These are phyloP conservation scores for Caradrina clavipalpis DNA, from an alignment of 2,888 invertebrate species.

Conservation along the genomic window DNA sequence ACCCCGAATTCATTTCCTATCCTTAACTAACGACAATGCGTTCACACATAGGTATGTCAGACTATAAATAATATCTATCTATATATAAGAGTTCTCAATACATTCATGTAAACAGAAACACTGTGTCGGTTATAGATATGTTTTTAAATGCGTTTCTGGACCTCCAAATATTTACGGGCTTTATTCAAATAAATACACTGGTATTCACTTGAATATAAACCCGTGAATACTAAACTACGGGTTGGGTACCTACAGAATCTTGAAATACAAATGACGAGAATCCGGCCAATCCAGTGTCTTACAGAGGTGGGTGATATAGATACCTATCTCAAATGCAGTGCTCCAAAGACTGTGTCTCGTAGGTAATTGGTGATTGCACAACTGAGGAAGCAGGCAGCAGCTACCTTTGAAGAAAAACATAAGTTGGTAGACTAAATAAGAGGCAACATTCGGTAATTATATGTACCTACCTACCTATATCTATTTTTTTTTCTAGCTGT, in stretches of 20 bases:
- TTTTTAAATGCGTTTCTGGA: constrained; percentile 11
- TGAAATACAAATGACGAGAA: constrained; percentile 17
- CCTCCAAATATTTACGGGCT: neutral
- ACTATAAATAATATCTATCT: constrained; percentile 69
- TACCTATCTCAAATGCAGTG: constrained; percentile 36
- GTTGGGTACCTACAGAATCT: constrained; percentile 1
- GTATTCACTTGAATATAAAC: no score
- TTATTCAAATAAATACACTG: neutral
- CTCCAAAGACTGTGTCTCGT: constrained; percentile 30
- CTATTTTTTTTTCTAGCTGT: neutral
- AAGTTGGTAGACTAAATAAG: neutral
- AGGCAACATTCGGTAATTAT: neutral
- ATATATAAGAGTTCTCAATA: constrained; percentile 56
- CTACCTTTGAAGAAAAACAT: neutral
- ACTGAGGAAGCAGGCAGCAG: neutral
- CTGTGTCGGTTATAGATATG: constrained; percentile 30
- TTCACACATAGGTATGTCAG: constrained; percentile 68
- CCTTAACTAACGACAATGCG: constrained; percentile 68
- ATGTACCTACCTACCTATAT: neutral
- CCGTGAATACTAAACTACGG: neutral
- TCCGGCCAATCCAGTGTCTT: constrained; percentile 5
- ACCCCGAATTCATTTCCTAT: constrained; percentile 67
- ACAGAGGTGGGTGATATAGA: constrained; percentile 32
- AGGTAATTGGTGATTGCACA: constrained; percentile 32
- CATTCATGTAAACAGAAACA: constrained; percentile 66